phyloP scores from a whole-genome alignment of 2,888 invertebrate genomes.

The Lithophane leautieri region DNA sequence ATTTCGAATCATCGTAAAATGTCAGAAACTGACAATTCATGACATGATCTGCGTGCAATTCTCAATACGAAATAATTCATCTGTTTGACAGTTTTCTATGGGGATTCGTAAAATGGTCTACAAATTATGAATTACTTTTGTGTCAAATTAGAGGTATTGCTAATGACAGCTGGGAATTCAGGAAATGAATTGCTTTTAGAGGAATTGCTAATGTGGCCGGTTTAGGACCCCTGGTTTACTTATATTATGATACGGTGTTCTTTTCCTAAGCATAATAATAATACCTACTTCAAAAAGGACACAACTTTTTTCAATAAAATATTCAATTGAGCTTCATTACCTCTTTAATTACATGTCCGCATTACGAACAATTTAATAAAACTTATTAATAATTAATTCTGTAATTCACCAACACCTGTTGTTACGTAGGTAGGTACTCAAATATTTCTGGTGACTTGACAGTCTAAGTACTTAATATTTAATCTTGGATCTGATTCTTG shows the following conservation, averaged over 20 bases:
- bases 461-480: background rate
- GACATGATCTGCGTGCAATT: no score
- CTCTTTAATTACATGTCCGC: background rate
- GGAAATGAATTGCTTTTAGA: no score
- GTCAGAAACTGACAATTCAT: no score
- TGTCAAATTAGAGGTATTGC: no score
- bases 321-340: background rate
- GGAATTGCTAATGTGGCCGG: no score
- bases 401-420: slow-evolving; percentile 24
- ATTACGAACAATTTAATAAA: slow-evolving; percentile 5
- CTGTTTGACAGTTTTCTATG: no score
- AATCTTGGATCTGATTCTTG: slow-evolving; percentile 10
- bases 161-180: no score
- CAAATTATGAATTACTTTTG: no score
- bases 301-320: background rate
- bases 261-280: background rate
- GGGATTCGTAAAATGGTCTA: no score
- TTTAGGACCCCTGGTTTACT: no score
- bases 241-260: background rate
- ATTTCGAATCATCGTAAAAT: no score
- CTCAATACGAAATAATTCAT: no score
- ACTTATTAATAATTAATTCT: slow-evolving; percentile 1
- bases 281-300: background rate
- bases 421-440: background rate
- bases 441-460: slow-evolving; percentile 1